These are phyloP conservation scores for Macrophya annulata DNA, from an alignment of 2,888 invertebrate species.

Conservation along the genomic window DNA sequence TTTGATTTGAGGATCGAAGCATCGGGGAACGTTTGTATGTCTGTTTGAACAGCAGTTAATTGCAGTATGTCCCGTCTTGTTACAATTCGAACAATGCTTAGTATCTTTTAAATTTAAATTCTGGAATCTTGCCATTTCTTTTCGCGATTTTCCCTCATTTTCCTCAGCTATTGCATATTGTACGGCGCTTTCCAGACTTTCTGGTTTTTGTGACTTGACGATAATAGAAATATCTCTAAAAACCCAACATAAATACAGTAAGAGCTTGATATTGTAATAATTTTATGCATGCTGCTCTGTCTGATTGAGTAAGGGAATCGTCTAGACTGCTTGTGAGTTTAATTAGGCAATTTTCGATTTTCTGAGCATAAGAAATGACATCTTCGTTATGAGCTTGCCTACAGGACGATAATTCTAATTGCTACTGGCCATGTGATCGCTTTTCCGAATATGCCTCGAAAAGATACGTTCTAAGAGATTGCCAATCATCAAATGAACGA, in stretches of 20 bases:
- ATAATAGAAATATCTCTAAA: slow-evolving; percentile 68
- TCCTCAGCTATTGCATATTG: slow-evolving; percentile 68
- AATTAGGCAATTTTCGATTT: slow-evolving; percentile 68
- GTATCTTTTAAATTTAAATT: slow-evolving; percentile 51
- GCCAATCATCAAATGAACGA: slow-evolving; percentile 63
- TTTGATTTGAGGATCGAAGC: not conserved
- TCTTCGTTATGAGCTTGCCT: slow-evolving; percentile 65
- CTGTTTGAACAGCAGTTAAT: slow-evolving; percentile 25
- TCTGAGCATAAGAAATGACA: slow-evolving; percentile 65
- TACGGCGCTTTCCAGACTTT: too few relatives aligned
- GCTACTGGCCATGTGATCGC: slow-evolving; percentile 68
- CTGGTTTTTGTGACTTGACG: slow-evolving; percentile 70
- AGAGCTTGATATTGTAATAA: slow-evolving; percentile 69
- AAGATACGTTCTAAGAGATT: slow-evolving; percentile 59
- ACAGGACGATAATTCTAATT: slow-evolving; percentile 68
- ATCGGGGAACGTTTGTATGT: too few relatives aligned
- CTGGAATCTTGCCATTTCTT: slow-evolving; percentile 59
- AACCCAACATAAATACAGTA: slow-evolving; percentile 69
- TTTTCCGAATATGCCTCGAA: slow-evolving; percentile 64
- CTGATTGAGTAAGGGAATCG: slow-evolving; percentile 58
- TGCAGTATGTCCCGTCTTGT: slow-evolving; percentile 45
- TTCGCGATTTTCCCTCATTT: slow-evolving; percentile 65
- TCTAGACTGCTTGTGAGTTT: slow-evolving; percentile 68
- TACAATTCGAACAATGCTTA: slow-evolving; percentile 54
- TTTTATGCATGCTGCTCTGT: slow-evolving; percentile 62